phyloP scores from a whole-genome alignment of 2,113 vertebrate genomes.

The Leptodactylus fuscus region DNA sequence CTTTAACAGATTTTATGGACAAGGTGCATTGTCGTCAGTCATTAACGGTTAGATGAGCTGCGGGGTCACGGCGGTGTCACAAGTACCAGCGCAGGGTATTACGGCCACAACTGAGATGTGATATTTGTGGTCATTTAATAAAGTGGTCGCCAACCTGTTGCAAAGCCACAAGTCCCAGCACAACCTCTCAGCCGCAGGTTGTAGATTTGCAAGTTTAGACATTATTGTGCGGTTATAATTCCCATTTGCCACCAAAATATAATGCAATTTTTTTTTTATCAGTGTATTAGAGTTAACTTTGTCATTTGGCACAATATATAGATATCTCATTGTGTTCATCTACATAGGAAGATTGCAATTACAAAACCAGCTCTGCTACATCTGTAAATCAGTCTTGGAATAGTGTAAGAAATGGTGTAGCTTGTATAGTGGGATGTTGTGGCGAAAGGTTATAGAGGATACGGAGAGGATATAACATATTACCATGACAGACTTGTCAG shows the following conservation, averaged over 20 bases:
- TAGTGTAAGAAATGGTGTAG: background rate
- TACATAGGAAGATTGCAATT: no score
- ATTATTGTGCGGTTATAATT: background rate
- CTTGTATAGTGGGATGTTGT: background rate
- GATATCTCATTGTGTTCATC: no score
- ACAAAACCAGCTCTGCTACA: no score
- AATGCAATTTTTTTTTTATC: background rate
- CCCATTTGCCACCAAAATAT: background rate
- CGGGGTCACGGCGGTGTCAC: conserved; percentile 7
- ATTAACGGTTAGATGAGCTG: conserved; percentile 1
- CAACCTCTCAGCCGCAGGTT: background rate
- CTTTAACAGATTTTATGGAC: conserved; percentile 54
- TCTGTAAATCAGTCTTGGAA: no score
- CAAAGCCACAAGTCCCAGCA: background rate
- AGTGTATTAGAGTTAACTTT: background rate
- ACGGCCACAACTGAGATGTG: background rate
- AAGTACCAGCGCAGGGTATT: background rate
- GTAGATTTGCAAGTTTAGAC: background rate
- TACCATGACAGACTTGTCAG: background rate
- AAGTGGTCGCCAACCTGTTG: background rate
- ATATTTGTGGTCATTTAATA: background rate
- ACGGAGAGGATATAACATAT: background rate
- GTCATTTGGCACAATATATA: background rate
- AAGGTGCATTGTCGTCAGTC: conserved; percentile 20
- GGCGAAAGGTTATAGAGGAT: background rate